Conservation (phyloP, 2,888 invertebrate species). For the Leucozona laternaria region DNA sequence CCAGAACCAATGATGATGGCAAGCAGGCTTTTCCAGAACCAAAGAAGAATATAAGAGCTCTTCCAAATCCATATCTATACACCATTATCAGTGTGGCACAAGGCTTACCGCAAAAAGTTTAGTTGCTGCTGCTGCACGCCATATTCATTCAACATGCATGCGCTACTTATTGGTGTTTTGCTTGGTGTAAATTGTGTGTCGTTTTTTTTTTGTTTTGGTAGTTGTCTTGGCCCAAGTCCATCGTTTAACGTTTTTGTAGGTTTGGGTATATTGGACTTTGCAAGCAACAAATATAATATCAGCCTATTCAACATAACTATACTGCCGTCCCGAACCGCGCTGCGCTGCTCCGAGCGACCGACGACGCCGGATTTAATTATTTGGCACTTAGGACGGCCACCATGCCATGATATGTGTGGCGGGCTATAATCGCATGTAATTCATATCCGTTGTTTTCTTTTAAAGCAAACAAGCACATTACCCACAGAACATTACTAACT, state of each 20-base stretch:
- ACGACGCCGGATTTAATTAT: slow-evolving; percentile 67
- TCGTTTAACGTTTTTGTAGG: slow-evolving; percentile 32
- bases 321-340: not conserved
- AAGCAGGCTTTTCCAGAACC: slow-evolving; percentile 16
- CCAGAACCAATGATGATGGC: slow-evolving; percentile 31
- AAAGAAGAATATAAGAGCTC: slow-evolving; percentile 22
- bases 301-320: slow-evolving; percentile 31
- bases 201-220: slow-evolving; percentile 30
- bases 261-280: not conserved
- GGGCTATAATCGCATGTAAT: slow-evolving; percentile 68
- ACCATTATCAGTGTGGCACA: too few species aligned
- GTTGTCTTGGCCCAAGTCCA: slow-evolving; percentile 69
- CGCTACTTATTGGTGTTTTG: slow-evolving; percentile 71
- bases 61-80: slow-evolving; percentile 3
- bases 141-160: slow-evolving; percentile 71
- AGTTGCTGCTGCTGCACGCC: slow-evolving; percentile 57
- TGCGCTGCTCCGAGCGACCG: not conserved
- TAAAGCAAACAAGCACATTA: slow-evolving; percentile 29
- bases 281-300: slow-evolving; percentile 46
- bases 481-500: slow-evolving; percentile 33
- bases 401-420: slow-evolving; percentile 55
- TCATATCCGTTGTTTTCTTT: slow-evolving; percentile 52
- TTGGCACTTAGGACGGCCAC: slow-evolving; percentile 51
- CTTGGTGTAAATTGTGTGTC: slow-evolving; percentile 68
- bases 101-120: slow-evolving; percentile 58